phyloP scores from a whole-genome alignment of 1,140 invertebrate species.

The Drosophila saltans region DNA sequence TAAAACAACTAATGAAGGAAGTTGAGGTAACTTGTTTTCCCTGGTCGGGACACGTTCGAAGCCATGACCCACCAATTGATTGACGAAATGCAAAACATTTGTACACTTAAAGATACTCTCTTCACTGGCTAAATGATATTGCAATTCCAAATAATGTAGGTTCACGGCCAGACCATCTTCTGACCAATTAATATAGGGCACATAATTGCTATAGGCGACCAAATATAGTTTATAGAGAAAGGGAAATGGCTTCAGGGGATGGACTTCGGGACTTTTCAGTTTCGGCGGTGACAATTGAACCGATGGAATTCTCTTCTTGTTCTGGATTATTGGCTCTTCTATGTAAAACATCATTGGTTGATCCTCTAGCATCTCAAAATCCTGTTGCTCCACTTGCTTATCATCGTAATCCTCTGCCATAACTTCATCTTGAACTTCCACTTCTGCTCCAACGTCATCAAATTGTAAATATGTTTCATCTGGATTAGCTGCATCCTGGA shows the following conservation, averaged over 20 bases:
- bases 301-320: not conserved
- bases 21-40: not conserved
- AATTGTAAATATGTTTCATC: too few species aligned
- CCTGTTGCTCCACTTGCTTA: not conserved
- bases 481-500: too few species aligned
- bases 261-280: not conserved
- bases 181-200: conserved; percentile 42
- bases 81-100: conserved; percentile 37
- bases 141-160: conserved; percentile 44
- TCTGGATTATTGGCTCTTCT: not conserved
- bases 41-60: conserved; percentile 13
- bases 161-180: conserved; percentile 22
- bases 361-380: not conserved
- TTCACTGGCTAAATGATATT: conserved; percentile 38
- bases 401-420: too few species aligned
- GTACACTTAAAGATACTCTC: conserved; percentile 32
- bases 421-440: too few species aligned
- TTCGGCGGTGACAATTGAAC: conserved; percentile 10
- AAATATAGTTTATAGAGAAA: conserved; percentile 49
- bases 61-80: conserved; percentile 15
- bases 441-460: too few species aligned
- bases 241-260: not conserved
- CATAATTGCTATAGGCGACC: conserved; percentile 2
- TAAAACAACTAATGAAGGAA: conserved; percentile 2
- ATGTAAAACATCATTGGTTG: too few species aligned